phyloP scores from a whole-genome alignment of 2,113 vertebrate species.

The Murina feae region DNA sequence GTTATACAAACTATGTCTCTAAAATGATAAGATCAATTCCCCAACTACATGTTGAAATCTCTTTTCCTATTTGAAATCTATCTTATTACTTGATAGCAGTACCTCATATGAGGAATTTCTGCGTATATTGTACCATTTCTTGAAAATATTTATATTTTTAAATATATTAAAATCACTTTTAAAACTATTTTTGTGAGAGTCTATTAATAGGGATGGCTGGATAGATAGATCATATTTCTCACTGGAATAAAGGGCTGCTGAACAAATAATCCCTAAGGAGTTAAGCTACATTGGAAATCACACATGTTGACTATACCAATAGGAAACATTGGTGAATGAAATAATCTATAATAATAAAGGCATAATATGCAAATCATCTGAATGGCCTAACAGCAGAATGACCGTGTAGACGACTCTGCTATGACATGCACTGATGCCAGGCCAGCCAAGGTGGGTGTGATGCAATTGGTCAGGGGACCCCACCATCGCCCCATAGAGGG shows the following conservation, averaged over 20 bases:
- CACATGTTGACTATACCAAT: neutral
- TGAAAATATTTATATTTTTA: slow-evolving; percentile 10
- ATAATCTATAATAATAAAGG: too few species aligned
- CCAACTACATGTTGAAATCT: neutral
- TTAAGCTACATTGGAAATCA: slow-evolving; percentile 7
- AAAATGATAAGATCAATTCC: slow-evolving; percentile 29
- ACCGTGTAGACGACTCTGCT: too few species aligned
- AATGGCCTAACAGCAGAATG: too few species aligned
- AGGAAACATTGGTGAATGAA: neutral
- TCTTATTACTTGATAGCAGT: neutral
- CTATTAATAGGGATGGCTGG: neutral
- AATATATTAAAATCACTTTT: slow-evolving; percentile 4
- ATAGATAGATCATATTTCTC: neutral
- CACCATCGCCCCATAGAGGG: too few species aligned
- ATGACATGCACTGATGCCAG: too few species aligned
- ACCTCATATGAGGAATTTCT: neutral
- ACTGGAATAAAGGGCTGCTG: neutral
- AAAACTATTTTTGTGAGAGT: neutral
- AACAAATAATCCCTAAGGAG: neutral
- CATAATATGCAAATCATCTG: too few species aligned
- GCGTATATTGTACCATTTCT: neutral
- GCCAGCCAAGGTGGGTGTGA: too few species aligned
- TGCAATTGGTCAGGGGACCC: too few species aligned
- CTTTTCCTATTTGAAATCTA: slow-evolving; percentile 28
- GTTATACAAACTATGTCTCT: neutral